Evolutionary conservation across 2,888 invertebrate species (phyloP).

Genomic region (Apamea monoglypha): DNA sequence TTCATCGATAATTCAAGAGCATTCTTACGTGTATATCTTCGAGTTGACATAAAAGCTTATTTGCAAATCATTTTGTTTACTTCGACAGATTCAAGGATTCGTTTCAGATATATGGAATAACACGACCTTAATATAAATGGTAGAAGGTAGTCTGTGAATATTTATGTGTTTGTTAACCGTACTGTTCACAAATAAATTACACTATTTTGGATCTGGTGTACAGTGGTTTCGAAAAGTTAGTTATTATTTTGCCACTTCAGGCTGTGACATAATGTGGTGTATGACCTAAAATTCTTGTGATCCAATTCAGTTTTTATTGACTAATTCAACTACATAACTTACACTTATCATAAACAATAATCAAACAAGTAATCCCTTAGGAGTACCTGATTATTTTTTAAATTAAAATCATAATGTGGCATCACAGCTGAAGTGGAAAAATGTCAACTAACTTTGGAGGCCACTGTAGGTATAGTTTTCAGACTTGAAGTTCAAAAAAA

Average conservation of each 20-base stretch:
- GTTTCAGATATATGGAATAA: neutral
- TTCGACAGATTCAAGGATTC: neutral
- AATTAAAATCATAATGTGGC: too few relatives aligned
- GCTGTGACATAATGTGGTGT: too few relatives aligned
- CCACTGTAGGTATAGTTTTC: neutral
- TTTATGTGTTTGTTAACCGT: neutral
- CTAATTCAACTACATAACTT: too few relatives aligned
- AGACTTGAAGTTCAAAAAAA: neutral
- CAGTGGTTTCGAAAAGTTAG: too few relatives aligned
- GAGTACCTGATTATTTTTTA: too few relatives aligned
- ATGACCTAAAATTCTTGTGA: too few relatives aligned
- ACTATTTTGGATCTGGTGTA: neutral
- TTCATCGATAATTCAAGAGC: slow-evolving; percentile 49
- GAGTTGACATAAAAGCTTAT: slow-evolving; percentile 33
- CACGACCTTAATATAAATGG: neutral
- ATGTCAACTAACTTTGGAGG: too few relatives aligned
- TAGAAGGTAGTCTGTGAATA: neutral
- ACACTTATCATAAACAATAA: too few relatives aligned
- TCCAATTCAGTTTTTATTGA: too few relatives aligned
- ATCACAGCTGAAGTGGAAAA: too few relatives aligned
- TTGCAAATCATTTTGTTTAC: slow-evolving; percentile 41
- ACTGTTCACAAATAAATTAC: neutral
- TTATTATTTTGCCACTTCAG: too few relatives aligned
- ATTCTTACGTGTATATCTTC: slow-evolving; percentile 25
- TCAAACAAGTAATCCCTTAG: too few relatives aligned